Evolutionary conservation across 1,140 invertebrate species (phyloP), one percentile per base, ranked within the genome.

Genomic region (Riptortus pedestris): DNA sequence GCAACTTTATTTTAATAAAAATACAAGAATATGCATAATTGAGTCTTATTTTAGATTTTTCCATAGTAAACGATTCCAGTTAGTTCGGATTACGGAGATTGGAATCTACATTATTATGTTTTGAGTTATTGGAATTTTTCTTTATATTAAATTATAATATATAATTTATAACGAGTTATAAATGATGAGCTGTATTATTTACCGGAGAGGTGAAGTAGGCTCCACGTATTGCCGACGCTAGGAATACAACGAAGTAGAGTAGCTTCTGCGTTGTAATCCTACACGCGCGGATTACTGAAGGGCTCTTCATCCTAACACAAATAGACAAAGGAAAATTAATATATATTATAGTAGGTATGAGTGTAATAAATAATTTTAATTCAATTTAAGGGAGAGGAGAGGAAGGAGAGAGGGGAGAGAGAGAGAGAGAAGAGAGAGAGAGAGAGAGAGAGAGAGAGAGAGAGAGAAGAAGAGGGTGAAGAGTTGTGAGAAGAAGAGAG

Each of bases 131-230:
- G n/a, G n/a, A n/a, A n/a, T n/a, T n/a, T n/a, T n/a, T n/a, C n/a
- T n/a, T n/a, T n/a, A n/a, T n/a, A n/a, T n/a, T n/a, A n/a, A n/a
- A n/a, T n/a, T n/a, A n/a, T n/a, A n/a, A n/a, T n/a, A n/a, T n/a
- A n/a, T n/a, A n/a, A n/a, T n/a, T n/a, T n/a, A n/a, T n/a, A n/a
- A n/a, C n/a, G n/a, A n/a, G n/a, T n/a, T n/a, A n/a, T n/a, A n/a
- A n/a, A n/a, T n/a, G n/a, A n/a, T n/a, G n/a, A n/a, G n/a, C n/a
- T n/a, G n/a, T n/a, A n/a, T n/a, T n/a, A n/a, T n/a, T 83, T 78
- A 93, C 90, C 68, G 89, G 89, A 47, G 88, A 89, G 14, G 90
- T 87, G 70, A 94, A 95, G 74, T 93, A 94, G 26, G 90, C 89
- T 24, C 90, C 91, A 62, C 91, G 76, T 48, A 95, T 83, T 0